Percentiles rank a stretch among this genome's conserved stretches.
These are phyloP conservation scores for Stichopus horrens DNA, from an alignment of 53 echinoderm and acorn worm genomes.

Conservation along the genomic window DNA sequence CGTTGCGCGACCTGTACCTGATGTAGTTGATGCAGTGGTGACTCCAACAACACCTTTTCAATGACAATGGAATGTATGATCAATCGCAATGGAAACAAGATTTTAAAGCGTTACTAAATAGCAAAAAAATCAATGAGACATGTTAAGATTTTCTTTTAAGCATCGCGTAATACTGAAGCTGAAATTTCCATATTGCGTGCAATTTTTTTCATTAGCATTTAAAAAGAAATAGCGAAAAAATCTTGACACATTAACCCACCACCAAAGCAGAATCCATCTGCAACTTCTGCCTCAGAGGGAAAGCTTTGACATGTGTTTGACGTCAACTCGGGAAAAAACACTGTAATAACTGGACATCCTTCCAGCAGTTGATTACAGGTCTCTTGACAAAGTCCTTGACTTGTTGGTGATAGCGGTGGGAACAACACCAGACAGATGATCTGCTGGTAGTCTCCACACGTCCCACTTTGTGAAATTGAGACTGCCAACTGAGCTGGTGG, in stretches of 20 bases:
- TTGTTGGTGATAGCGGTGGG: neutral
- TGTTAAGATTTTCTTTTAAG: too few species aligned
- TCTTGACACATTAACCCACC: neutral
- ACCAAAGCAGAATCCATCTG: neutral
- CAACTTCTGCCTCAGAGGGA: neutral
- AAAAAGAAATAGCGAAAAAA: too few species aligned
- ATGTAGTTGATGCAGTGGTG: too few species aligned
- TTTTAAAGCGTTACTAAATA: too few species aligned
- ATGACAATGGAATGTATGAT: too few species aligned
- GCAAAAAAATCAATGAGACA: too few species aligned
- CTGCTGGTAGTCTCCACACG: neutral
- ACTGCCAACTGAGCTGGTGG: neutral
- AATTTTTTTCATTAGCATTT: too few species aligned
- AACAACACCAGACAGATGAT: neutral
- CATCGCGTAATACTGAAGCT: too few species aligned
- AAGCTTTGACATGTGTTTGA: neutral
- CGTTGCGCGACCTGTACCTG: too few species aligned
- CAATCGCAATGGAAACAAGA: too few species aligned
- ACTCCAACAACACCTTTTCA: too few species aligned
- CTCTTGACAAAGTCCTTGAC: slow-evolving; percentile 27
- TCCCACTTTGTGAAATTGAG: neutral
- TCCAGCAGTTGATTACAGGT: neutral
- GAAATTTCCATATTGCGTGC: too few species aligned
- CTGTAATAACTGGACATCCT: neutral
- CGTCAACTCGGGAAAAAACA: neutral